phyloP scores from a whole-genome alignment of 2,888 invertebrate species.

The Choreutis nemorana region DNA sequence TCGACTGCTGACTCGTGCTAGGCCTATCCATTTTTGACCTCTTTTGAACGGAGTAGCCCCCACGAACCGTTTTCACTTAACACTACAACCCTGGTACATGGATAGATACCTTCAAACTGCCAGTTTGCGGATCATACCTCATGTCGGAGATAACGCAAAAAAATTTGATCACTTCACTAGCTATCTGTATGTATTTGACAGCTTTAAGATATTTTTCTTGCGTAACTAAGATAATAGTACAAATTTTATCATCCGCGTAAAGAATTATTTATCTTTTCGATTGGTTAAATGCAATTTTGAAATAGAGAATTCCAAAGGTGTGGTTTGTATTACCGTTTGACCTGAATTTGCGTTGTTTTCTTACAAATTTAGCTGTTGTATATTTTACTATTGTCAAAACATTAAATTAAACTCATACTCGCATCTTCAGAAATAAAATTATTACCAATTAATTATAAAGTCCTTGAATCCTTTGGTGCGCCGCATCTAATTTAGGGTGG shows the following conservation, averaged over 20 bases:
- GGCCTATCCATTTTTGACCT: slow-evolving; percentile 45
- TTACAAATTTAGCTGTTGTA: too few relatives aligned
- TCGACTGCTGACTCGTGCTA: slow-evolving; percentile 23
- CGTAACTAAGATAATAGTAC: too few relatives aligned
- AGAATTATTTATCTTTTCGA: not conserved
- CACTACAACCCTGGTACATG: slow-evolving; percentile 13
- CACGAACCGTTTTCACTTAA: slow-evolving; percentile 21
- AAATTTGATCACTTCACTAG: slow-evolving; percentile 26
- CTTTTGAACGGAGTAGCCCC: slow-evolving; percentile 19
- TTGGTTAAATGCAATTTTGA: slow-evolving; percentile 23
- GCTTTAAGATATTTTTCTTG: slow-evolving; percentile 45
- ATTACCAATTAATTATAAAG: too few relatives aligned
- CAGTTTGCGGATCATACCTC: slow-evolving; percentile 25
- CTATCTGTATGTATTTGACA: slow-evolving; percentile 41
- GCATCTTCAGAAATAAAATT: not conserved
- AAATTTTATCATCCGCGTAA: not conserved
- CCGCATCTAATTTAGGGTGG: slow-evolving; percentile 25
- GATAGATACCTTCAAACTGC: slow-evolving; percentile 23
- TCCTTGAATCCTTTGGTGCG: slow-evolving; percentile 21
- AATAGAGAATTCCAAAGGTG: slow-evolving; percentile 26
- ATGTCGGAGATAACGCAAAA: slow-evolving; percentile 32
- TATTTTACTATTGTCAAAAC: not conserved
- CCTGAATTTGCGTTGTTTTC: too few relatives aligned
- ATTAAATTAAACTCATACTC: not conserved
- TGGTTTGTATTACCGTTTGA: slow-evolving; percentile 8